phyloP scores from a whole-genome alignment of 1,140 invertebrate species.

The Artemia franciscana region DNA sequence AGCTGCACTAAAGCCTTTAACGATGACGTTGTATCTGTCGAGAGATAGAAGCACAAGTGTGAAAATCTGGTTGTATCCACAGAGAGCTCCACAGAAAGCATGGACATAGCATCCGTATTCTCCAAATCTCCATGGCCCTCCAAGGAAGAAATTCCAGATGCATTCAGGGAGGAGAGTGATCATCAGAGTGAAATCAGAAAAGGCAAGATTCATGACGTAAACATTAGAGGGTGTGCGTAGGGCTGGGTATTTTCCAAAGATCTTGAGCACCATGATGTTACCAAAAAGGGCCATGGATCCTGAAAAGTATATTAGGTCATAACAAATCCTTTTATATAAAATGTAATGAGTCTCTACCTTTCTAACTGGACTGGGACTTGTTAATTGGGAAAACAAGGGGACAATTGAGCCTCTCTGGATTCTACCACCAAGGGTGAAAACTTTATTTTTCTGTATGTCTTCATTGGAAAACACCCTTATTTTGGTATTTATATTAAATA shows the following conservation, averaged over 20 bases:
- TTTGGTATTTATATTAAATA: no score
- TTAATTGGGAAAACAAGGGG: no score
- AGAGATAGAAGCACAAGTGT: slow-evolving; percentile 15
- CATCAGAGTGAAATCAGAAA: slow-evolving; percentile 18
- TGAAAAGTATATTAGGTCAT: not conserved
- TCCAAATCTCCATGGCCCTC: slow-evolving; percentile 11
- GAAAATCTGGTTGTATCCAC: slow-evolving; percentile 14
- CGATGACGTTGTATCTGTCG: slow-evolving; percentile 20
- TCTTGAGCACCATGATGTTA: slow-evolving; percentile 10
- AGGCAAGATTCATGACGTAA: slow-evolving; percentile 22
- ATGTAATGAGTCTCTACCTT: no score
- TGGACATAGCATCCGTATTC: slow-evolving; percentile 11
- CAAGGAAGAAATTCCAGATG: slow-evolving; percentile 22
- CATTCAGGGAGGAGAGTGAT: slow-evolving; percentile 13
- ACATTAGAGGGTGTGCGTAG: slow-evolving; percentile 23
- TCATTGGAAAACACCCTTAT: no score
- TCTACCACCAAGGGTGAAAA: no score
- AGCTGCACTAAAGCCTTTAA: slow-evolving; percentile 15
- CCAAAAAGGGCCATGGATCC: slow-evolving; percentile 8
- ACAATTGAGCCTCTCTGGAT: no score
- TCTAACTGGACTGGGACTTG: no score
- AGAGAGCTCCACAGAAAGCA: slow-evolving; percentile 12
- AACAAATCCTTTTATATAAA: no score
- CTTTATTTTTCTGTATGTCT: no score
- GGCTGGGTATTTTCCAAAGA: slow-evolving; percentile 9